These are phyloP conservation scores for Lottia gigantea DNA, from an alignment of 2,888 invertebrate genomes.

Conservation along the genomic window DNA sequence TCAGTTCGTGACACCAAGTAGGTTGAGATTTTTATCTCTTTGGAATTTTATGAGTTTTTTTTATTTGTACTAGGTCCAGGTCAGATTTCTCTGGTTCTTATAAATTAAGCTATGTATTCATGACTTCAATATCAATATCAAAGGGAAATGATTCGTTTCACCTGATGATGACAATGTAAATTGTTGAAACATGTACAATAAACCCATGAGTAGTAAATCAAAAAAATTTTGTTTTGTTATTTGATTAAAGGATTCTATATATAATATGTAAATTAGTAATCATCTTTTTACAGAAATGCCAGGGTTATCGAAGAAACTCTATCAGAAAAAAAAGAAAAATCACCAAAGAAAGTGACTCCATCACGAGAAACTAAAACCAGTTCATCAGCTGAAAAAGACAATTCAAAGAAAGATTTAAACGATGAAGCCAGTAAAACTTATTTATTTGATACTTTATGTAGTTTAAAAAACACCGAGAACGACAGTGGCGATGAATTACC, in stretches of 20 bases:
- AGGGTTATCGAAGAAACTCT: constrained; percentile 7
- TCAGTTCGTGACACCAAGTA: constrained; percentile 70
- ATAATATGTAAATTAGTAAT: neutral
- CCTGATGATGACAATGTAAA: no score
- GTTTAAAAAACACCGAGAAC: neutral
- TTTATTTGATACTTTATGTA: neutral
- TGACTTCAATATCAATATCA: no score
- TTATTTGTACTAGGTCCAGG: no score
- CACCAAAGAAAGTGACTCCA: neutral
- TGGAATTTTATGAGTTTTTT: no score
- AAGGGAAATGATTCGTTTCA: no score
- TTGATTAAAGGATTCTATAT: no score
- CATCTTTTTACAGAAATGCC: neutral
- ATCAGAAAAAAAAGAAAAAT: constrained; percentile 9
- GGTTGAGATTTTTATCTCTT: constrained; percentile 25
- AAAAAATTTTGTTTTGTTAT: no score
- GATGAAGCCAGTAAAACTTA: neutral
- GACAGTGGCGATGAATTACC: constrained; percentile 21
- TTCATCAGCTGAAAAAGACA: constrained; percentile 1
- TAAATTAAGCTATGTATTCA: no score
- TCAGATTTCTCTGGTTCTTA: no score
- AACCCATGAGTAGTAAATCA: no score
- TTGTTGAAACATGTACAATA: no score
- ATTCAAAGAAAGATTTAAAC: neutral
- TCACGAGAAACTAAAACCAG: neutral